Conservation (phyloP, 2,113 vertebrate genomes). For the Neotoma lepida region DNA sequence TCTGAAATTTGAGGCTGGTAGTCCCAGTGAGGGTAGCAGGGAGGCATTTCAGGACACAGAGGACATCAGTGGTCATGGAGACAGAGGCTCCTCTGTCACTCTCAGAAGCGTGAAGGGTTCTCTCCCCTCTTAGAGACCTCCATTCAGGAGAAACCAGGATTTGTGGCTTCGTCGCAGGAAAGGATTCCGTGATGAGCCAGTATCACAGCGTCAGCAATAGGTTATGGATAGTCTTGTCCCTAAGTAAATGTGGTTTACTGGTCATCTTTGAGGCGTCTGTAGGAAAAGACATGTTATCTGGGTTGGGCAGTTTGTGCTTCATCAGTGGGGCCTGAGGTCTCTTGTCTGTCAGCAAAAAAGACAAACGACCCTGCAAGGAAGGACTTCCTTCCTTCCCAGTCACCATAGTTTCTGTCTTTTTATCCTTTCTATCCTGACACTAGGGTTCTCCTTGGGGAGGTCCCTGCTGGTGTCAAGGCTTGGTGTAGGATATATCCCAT, state of each 20-base stretch:
- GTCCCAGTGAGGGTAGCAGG: no score
- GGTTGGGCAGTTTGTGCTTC: neutral
- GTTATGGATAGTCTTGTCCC: neutral
- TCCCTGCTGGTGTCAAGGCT: neutral
- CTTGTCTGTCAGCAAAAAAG: neutral
- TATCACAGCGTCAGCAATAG: no score
- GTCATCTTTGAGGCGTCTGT: neutral
- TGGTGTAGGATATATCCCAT: accelerated
- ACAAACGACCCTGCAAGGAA: neutral
- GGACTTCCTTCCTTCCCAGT: neutral
- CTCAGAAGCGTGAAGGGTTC: neutral
- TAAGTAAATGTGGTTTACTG: neutral
- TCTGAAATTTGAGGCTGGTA: neutral
- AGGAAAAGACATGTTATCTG: neutral
- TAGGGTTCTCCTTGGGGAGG: neutral
- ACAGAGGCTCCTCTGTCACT: neutral
- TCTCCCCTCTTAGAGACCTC: neutral
- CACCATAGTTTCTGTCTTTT: neutral
- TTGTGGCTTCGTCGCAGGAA: neutral
- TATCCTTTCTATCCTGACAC: neutral
- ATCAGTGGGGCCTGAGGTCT: neutral
- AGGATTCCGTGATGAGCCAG: neutral
- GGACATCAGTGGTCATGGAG: neutral
- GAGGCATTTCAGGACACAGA: neutral
- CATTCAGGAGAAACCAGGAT: neutral